Conservation (phyloP, 1,140 invertebrate species). For the Platyura marginata region DNA sequence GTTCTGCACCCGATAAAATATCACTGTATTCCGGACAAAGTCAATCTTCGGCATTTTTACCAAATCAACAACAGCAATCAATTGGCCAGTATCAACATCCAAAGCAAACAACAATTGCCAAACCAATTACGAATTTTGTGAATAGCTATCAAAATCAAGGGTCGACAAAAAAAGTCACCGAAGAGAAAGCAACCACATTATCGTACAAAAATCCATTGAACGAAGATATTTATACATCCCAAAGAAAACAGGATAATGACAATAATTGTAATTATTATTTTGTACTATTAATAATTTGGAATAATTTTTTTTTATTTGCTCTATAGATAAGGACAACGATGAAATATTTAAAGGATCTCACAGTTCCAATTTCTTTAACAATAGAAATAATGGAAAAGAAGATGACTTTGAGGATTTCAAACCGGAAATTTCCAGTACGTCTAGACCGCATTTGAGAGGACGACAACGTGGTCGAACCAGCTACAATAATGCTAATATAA, state of each 20-base stretch:
- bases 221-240: too few relatives aligned
- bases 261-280: too few relatives aligned
- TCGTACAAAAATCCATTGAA: too few relatives aligned
- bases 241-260: too few relatives aligned
- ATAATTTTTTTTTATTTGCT: neutral
- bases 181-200: too few relatives aligned
- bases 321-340: constrained; percentile 7
- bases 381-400: constrained; percentile 32
- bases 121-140: neutral
- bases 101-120: neutral
- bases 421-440: neutral
- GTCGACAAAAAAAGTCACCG: too few relatives aligned
- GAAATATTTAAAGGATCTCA: constrained; percentile 38
- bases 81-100: neutral
- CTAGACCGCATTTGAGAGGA: too few relatives aligned
- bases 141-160: too few relatives aligned
- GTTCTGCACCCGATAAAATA: constrained; percentile 10
- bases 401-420: constrained; percentile 26
- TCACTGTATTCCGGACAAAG: too few relatives aligned
- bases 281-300: neutral
- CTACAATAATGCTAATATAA: neutral
- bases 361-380: constrained; percentile 43
- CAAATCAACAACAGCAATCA: neutral
- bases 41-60: neutral
- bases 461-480: too few relatives aligned